Percentiles rank a stretch among this genome's conserved stretches.
Evolutionary conservation across 2,888 invertebrate species (phyloP).

Genomic region (Phoenoteleia sp.): DNA sequence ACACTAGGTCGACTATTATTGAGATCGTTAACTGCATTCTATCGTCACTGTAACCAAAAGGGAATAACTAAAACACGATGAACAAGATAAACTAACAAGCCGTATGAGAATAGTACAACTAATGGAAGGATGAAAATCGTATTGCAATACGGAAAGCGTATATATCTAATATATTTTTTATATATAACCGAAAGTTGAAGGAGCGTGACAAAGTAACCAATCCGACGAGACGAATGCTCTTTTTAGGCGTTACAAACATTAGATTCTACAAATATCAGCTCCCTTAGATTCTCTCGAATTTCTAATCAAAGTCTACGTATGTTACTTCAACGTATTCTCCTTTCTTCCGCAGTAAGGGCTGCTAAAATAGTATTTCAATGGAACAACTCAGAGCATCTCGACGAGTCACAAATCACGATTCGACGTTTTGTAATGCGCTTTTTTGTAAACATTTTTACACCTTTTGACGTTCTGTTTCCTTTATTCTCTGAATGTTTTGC

Average conservation of each 20-base stretch:
- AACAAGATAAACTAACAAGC: slow-evolving; percentile 67
- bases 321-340: slow-evolving; percentile 19
- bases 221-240: slow-evolving; percentile 22
- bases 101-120: slow-evolving; percentile 81
- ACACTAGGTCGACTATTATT: slow-evolving; percentile 67
- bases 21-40: slow-evolving; percentile 71
- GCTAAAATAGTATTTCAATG: slow-evolving; percentile 33
- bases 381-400: slow-evolving; percentile 8
- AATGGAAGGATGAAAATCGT: slow-evolving; percentile 79
- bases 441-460: slow-evolving; percentile 12
- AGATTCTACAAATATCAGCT: slow-evolving; percentile 79
- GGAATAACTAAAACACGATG: slow-evolving; percentile 20
- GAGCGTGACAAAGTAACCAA: slow-evolving; percentile 75
- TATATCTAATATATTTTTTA: slow-evolving; percentile 86
- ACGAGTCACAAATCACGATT: slow-evolving; percentile 24
- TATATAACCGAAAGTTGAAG: slow-evolving; percentile 81
- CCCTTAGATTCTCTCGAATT: slow-evolving; percentile 77
- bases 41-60: slow-evolving; percentile 75
- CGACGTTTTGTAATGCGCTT: slow-evolving; percentile 19
- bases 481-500: slow-evolving; percentile 2
- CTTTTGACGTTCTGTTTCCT: neutral
- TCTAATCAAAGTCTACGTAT: slow-evolving; percentile 43
- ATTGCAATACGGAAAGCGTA: slow-evolving; percentile 84
- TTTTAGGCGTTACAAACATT: slow-evolving; percentile 51
- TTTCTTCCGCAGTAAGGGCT: slow-evolving; percentile 60